Evolutionary conservation across 2,113 vertebrate genomes (phyloP).

Genomic region (Rutilus rutilus): DNA sequence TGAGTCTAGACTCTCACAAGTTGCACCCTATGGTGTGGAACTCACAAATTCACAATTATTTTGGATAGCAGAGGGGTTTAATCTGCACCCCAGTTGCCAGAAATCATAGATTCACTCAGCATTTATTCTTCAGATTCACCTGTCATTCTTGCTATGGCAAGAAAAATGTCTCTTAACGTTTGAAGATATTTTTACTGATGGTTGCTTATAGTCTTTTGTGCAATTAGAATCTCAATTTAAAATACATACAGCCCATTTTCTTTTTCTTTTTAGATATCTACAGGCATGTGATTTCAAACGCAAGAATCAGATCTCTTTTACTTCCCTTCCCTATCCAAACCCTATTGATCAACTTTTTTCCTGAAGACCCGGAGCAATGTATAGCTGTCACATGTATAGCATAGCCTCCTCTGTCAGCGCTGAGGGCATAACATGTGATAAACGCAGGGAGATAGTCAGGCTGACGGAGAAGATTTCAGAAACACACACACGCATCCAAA

Average conservation of each 20-base stretch:
- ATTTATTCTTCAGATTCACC: neutral
- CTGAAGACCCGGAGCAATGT: neutral
- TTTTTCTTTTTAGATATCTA: neutral
- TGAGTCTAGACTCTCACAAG: too few relatives aligned
- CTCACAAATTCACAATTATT: too few relatives aligned
- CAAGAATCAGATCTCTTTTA: neutral
- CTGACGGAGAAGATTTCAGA: too few relatives aligned
- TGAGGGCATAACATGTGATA: too few relatives aligned
- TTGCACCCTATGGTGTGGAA: too few relatives aligned
- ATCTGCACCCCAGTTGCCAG: too few relatives aligned
- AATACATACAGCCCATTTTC: neutral
- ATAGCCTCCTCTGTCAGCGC: too few relatives aligned
- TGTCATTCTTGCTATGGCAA: neutral
- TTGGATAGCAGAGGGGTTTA: too few relatives aligned
- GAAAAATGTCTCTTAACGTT: neutral
- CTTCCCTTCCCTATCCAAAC: neutral
- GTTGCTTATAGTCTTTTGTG: neutral
- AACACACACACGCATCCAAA: too few relatives aligned
- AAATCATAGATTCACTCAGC: neutral
- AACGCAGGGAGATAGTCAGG: too few relatives aligned
- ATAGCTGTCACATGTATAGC: too few relatives aligned
- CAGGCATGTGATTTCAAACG: neutral
- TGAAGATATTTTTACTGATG: neutral
- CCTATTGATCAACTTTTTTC: neutral
- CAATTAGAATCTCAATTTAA: neutral